These are phyloP conservation scores for Ichneumoninae sp. DNA, from an alignment of 2,888 invertebrate species.

Conservation along the genomic window DNA sequence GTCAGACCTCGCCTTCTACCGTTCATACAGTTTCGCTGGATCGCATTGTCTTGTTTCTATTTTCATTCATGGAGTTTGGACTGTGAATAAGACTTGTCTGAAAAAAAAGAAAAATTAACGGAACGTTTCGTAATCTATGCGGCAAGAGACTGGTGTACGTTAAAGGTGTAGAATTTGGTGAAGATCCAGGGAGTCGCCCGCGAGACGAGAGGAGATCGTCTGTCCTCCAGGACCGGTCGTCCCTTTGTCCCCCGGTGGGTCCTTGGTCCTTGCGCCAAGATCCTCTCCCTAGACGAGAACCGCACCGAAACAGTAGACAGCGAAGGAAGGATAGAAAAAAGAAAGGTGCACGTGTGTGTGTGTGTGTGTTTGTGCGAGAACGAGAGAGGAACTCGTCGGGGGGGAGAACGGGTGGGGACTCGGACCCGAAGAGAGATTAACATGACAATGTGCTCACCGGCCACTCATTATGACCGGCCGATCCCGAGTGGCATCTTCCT, in stretches of 20 bases:
- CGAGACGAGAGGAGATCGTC: constrained; percentile 36
- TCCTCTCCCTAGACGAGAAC: constrained; percentile 71
- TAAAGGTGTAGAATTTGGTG: constrained; percentile 41
- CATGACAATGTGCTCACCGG: constrained; percentile 82
- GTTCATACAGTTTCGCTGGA: neutral
- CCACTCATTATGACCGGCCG: constrained; percentile 81
- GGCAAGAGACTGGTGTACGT: constrained; percentile 6
- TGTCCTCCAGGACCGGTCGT: constrained; percentile 77
- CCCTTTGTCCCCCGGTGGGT: constrained; percentile 78
- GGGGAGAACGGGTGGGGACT: constrained; percentile 49
- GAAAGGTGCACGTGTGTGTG: neutral
- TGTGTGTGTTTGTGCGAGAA: neutral
- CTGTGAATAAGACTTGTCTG: constrained; percentile 9
- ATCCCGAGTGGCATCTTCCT: constrained; percentile 69
- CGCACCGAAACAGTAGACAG: constrained; percentile 63
- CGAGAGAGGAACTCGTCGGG: constrained; percentile 27
- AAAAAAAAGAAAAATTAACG: constrained; percentile 24
- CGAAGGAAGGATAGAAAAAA: constrained; percentile 7
- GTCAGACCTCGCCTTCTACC: neutral
- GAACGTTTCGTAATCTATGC: constrained; percentile 17
- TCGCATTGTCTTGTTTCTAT: constrained; percentile 23
- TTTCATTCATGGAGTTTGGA: neutral
- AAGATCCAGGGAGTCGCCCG: constrained; percentile 48
- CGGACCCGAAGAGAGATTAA: constrained; percentile 77
- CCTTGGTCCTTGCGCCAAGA: constrained; percentile 72